Evolutionary conservation across 2,888 invertebrate species (phyloP).

Genomic region (Agrochola macilenta): DNA sequence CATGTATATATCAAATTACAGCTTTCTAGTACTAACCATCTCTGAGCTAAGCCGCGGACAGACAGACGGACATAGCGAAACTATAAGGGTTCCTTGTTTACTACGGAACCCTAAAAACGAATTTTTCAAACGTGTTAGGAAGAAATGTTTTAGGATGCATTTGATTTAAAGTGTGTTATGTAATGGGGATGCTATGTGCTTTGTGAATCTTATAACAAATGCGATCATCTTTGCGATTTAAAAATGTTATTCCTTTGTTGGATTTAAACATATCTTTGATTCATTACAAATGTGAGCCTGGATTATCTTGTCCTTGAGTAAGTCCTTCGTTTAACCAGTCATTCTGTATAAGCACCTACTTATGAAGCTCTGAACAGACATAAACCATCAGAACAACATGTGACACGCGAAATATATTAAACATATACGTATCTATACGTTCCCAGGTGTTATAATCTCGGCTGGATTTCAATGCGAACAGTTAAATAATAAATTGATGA

Average conservation of each 20-base stretch:
- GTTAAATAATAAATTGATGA: constrained; percentile 67
- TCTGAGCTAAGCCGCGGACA: no score
- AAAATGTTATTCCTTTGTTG: not conserved
- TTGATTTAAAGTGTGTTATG: no score
- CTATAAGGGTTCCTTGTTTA: no score
- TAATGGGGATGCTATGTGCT: no score
- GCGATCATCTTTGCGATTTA: not conserved
- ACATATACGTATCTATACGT: constrained; percentile 4
- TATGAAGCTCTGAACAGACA: constrained; percentile 1
- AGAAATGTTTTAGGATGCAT: no score
- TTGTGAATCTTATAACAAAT: no score
- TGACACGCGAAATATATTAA: constrained; percentile 13
- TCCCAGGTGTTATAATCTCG: constrained; percentile 43
- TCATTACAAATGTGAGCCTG: not conserved
- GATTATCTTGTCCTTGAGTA: not conserved
- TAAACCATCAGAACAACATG: constrained; percentile 22
- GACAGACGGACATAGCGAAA: no score
- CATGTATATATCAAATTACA: no score
- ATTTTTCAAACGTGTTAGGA: no score
- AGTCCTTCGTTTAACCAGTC: constrained; percentile 8
- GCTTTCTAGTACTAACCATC: no score
- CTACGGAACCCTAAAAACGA: no score
- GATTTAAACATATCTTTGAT: not conserved
- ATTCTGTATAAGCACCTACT: not conserved
- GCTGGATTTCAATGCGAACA: constrained; percentile 47